Percentiles rank a stretch among this genome's conserved stretches.
phyloP scores from a whole-genome alignment of 2,888 invertebrate genomes.

The Drosophila siamana region DNA sequence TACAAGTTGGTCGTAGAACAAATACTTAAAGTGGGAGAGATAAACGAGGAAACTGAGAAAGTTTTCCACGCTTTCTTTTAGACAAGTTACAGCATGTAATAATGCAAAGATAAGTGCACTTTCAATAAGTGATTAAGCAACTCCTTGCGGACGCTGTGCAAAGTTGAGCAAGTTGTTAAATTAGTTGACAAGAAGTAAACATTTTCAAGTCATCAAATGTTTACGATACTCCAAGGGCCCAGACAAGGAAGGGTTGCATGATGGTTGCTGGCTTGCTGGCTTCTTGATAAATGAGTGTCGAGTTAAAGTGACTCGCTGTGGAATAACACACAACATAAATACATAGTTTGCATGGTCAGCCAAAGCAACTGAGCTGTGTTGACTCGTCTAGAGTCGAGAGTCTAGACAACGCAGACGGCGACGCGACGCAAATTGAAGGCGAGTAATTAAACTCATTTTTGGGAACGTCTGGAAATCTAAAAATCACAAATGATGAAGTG shows the following conservation, averaged over 20 bases:
- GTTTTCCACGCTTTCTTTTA: neutral
- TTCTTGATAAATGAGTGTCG: slow-evolving; percentile 13
- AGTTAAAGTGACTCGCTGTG: neutral
- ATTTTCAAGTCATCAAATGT: slow-evolving; percentile 1
- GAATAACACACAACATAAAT: too few species aligned
- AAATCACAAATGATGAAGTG: slow-evolving; percentile 35
- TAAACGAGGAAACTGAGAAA: too few species aligned
- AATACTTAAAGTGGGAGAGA: too few species aligned
- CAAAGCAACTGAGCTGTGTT: slow-evolving; percentile 12
- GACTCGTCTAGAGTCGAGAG: slow-evolving; percentile 53
- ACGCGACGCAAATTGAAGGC: slow-evolving; percentile 34
- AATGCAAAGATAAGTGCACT: neutral
- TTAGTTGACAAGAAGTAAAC: slow-evolving; percentile 18
- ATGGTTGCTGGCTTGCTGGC: too few species aligned
- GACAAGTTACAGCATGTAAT: neutral
- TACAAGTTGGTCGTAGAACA: neutral
- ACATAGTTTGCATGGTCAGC: slow-evolving; percentile 23
- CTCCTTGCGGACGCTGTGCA: slow-evolving; percentile 11
- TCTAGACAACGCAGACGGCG: slow-evolving; percentile 14
- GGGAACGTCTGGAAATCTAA: slow-evolving; percentile 22
- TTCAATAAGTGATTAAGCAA: slow-evolving; percentile 3
- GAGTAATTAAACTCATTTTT: slow-evolving; percentile 41
- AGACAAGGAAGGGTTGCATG: slow-evolving; percentile 19
- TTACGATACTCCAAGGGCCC: slow-evolving; percentile 2
- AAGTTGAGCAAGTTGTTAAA: slow-evolving; percentile 24